Conservation (phyloP, 1,140 invertebrate species). For the Drosophila melanica region DNA sequence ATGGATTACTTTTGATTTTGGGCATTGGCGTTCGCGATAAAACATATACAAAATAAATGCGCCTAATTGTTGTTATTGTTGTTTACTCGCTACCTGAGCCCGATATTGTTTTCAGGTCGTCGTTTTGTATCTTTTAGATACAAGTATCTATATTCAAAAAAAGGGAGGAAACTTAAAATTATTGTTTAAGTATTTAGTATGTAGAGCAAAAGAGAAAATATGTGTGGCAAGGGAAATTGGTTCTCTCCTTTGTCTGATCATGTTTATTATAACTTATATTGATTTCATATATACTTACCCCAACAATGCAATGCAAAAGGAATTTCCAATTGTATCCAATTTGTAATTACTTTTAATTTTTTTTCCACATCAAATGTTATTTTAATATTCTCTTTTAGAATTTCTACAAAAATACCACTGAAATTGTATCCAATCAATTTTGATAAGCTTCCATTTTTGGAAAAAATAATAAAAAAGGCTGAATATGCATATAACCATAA, state of each 20-base stretch:
- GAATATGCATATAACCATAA: neutral
- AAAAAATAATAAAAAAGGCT: conserved; percentile 14
- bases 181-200: neutral
- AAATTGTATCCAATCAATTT: neutral
- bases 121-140: conserved; percentile 44
- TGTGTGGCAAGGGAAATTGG: no score
- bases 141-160: conserved; percentile 1
- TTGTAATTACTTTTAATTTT: neutral
- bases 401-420: neutral
- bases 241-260: no score
- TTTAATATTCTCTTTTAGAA: neutral
- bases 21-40: conserved; percentile 71
- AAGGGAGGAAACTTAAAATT: neutral
- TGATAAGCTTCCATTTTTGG: conserved; percentile 31
- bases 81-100: conserved; percentile 62
- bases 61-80: conserved; percentile 66
- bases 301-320: no score
- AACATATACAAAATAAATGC: conserved; percentile 58
- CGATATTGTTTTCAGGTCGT: conserved; percentile 65
- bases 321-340: no score
- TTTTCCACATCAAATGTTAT: neutral
- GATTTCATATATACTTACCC: no score
- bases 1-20: conserved; percentile 81
- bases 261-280: no score
- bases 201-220: neutral